These are phyloP conservation scores for Zaprionus inermis DNA, from an alignment of 1,140 invertebrate genomes.

Conservation along the genomic window DNA sequence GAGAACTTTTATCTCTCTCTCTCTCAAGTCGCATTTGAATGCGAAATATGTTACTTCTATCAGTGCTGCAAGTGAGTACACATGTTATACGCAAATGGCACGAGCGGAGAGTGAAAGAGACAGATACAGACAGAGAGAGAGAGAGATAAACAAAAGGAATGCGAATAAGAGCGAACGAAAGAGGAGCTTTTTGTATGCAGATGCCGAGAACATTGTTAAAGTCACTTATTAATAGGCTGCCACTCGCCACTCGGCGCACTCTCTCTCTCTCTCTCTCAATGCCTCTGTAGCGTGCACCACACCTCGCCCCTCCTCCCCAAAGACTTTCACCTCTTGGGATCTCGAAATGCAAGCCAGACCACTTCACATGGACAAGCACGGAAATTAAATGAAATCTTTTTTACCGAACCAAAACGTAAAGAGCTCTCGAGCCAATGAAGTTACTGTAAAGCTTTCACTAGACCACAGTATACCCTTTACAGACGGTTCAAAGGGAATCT, in stretches of 20 bases:
- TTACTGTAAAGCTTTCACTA: neutral
- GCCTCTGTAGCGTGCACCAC: too few species aligned
- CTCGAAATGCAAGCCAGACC: conserved; percentile 70
- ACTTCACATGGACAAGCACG: conserved; percentile 75
- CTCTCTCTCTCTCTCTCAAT: too few species aligned
- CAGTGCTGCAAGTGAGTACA: conserved; percentile 14
- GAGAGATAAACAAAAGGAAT: neutral
- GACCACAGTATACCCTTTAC: neutral
- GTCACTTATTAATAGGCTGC: conserved; percentile 59
- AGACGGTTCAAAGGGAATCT: neutral
- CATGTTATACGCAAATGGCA: conserved; percentile 56
- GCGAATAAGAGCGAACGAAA: conserved; percentile 21
- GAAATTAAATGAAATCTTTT: conserved; percentile 76
- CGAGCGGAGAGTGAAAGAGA: conserved; percentile 23
- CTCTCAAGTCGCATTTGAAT: neutral
- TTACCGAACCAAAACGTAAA: conserved; percentile 37
- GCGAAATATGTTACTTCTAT: neutral
- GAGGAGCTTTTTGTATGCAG: conserved; percentile 70
- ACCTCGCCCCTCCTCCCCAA: conserved; percentile 20
- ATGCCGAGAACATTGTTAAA: conserved; percentile 53
- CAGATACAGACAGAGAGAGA: conserved; percentile 18
- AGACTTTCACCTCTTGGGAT: conserved; percentile 57
- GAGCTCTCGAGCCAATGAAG: conserved; percentile 47
- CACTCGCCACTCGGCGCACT: conserved; percentile 22
- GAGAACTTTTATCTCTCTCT: too few species aligned